phyloP scores from a whole-genome alignment of 64 coral and sea anemone species.

The Pocillopora damicornis region DNA sequence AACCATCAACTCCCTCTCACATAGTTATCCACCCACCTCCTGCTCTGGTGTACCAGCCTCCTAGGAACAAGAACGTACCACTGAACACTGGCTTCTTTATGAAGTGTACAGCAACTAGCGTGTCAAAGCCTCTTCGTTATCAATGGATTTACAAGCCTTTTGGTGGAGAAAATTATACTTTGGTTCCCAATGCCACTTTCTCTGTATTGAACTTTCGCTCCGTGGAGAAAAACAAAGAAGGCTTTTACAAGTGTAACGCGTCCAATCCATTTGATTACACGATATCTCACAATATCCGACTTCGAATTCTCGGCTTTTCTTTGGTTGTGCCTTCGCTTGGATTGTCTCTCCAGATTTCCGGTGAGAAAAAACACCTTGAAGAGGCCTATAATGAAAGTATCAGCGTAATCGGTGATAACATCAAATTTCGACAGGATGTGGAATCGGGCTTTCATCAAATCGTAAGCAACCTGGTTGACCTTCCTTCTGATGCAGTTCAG shows the following conservation, averaged over 20 bases:
- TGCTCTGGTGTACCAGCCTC: constrained; percentile 24
- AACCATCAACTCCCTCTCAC: constrained; percentile 19
- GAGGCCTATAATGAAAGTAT: not conserved
- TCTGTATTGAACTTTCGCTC: constrained; percentile 11
- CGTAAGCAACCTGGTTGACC: constrained; percentile 9
- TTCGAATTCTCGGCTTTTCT: constrained; percentile 35
- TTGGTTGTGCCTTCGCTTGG: constrained; percentile 19
- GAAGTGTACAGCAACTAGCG: not conserved
- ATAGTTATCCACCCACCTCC: constrained; percentile 40
- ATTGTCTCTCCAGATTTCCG: constrained; percentile 2
- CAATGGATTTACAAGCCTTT: constrained; percentile 41
- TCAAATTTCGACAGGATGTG: constrained; percentile 7
- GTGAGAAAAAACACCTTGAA: not conserved
- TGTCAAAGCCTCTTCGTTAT: constrained; percentile 9
- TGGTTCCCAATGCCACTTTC: constrained; percentile 15
- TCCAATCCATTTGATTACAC: constrained; percentile 45
- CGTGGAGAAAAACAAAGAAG: constrained; percentile 8
- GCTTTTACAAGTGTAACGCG: constrained; percentile 52
- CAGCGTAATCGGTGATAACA: not conserved
- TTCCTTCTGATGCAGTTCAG: constrained; percentile 46
- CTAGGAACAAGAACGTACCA: not conserved
- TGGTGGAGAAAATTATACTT: not conserved
- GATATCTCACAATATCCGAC: not conserved
- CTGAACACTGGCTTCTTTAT: constrained; percentile 22
- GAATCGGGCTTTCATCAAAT: not conserved